A percentile compares a stretch with the other conserved stretches of the same genome.
phyloP scores from a whole-genome alignment of 2,888 invertebrate genomes.

The Agonopterix subpropinquella region DNA sequence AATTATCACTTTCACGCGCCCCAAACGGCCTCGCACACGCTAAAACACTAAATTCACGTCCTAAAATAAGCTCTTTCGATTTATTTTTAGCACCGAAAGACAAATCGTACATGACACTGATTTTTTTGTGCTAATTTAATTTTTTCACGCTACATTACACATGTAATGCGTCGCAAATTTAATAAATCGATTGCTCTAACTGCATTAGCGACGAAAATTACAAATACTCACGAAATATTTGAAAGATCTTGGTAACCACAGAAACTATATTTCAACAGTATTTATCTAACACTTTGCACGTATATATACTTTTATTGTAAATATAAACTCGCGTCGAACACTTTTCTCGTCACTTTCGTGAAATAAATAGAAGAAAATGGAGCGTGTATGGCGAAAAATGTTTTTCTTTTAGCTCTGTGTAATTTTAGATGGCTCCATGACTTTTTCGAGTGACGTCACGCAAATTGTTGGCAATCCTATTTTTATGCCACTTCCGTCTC shows the following conservation, averaged over 20 bases:
- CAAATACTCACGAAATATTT: constrained; percentile 60
- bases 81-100: constrained; percentile 61
- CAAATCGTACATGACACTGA: constrained; percentile 49
- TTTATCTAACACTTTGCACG: constrained; percentile 7
- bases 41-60: constrained; percentile 63
- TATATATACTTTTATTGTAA: constrained; percentile 21
- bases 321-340: constrained; percentile 45
- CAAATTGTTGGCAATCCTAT: constrained; percentile 73
- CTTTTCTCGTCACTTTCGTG: constrained; percentile 45
- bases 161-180: constrained; percentile 31
- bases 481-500: constrained; percentile 67
- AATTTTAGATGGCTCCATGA: constrained; percentile 70
- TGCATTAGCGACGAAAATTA: constrained; percentile 36
- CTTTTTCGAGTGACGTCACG: constrained; percentile 70
- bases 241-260: constrained; percentile 45
- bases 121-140: constrained; percentile 35
- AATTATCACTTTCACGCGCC: constrained; percentile 60
- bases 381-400: constrained; percentile 49
- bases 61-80: constrained; percentile 56
- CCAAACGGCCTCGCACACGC: constrained; percentile 52
- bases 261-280: constrained; percentile 34
- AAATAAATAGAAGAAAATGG: constrained; percentile 40
- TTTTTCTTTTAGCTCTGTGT: constrained; percentile 58
- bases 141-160: constrained; percentile 32
- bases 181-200: constrained; percentile 45